A percentile compares a stretch with the other conserved stretches of the same genome.
phyloP scores from a whole-genome alignment of 2,888 invertebrate species.

The Tetranychus truncatus region DNA sequence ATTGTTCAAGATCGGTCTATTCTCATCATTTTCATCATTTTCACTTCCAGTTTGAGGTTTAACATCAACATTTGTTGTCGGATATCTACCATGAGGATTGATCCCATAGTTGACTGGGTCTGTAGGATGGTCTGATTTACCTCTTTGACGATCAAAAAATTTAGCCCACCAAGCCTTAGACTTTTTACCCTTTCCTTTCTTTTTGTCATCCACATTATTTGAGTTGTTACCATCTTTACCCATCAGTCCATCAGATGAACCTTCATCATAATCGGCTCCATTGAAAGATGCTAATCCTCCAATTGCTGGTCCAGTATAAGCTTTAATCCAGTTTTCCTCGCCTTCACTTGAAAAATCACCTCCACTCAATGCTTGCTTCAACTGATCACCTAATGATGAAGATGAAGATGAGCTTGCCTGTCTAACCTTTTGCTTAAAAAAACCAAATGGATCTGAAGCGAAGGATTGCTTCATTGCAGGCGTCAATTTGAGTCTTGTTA shows the following conservation, averaged over 20 bases:
- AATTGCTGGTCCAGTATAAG: neutral
- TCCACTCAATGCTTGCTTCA: neutral
- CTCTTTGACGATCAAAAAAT: neutral
- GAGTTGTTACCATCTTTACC: neutral
- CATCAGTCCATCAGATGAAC: neutral
- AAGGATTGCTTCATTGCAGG: neutral
- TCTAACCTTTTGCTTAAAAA: neutral
- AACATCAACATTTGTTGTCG: neutral
- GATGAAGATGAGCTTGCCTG: neutral
- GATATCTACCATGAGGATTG: neutral
- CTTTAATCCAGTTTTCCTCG: neutral
- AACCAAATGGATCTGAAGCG: neutral
- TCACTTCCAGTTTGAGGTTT: neutral
- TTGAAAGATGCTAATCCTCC: neutral
- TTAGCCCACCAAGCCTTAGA: neutral
- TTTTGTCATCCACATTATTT: neutral
- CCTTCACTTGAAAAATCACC: neutral
- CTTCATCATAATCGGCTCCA: slow-evolving; percentile 1
- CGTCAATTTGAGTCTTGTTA: neutral
- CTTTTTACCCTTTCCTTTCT: neutral
- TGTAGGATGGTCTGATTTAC: neutral
- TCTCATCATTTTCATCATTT: neutral
- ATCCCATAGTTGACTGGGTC: neutral
- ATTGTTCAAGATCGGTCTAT: neutral
- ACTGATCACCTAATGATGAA: neutral